Base-by-base conservation (phyloP, 1,140 invertebrate genomes). In the Goniozus legneri region DNA sequence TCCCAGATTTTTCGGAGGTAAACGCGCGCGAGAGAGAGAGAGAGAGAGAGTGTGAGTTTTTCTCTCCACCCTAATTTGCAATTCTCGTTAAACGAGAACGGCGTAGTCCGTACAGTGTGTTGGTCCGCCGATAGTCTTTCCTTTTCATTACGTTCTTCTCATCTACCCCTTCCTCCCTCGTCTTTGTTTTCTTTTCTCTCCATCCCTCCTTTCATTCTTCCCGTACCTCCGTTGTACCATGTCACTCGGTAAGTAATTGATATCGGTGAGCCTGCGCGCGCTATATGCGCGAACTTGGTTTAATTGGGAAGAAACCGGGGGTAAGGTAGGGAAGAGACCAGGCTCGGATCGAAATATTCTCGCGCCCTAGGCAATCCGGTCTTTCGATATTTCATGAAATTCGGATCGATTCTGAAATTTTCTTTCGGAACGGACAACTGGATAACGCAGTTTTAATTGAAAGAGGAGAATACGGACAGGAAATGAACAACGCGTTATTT, bases 1-100 rank as follows among this genome's bases (percentile, higher is more conserved):
- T 54, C 47, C 53, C 56, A 59, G 54, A 54, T 52, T 54, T 58
- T 35, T 27, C 6, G 36, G 36, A 40, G 33, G n/a, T 54, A 44
- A 43, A 53, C 44, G 46, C 44, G 37, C 20, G 41, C 35, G 52
- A 40, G 39, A 32, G 22, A 27, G 39, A 34, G 47, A 20, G 45
- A 30, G 18, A 22, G 22, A 24, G 47, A 50, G 57, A 70, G 64
- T 62, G 67, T 69, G 72, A 69, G 74, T 73, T 76, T 73, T 75
- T 14, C 32, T 10, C n/a, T 33, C 32, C 14, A 27, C 10, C 16
- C 22, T 18, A 16, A 40, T n/a, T n/a, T n/a, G n/a, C n/a, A n/a
- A n/a, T n/a, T n/a, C n/a, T n/a, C n/a, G n/a, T n/a, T n/a, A n/a
- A n/a, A n/a, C n/a, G n/a, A n/a, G n/a, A n/a, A n/a, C n/a, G n/a